Evolutionary conservation across 2,113 vertebrate genomes (phyloP), one percentile per base, ranked within the genome.

Genomic region (Esox niger): DNA sequence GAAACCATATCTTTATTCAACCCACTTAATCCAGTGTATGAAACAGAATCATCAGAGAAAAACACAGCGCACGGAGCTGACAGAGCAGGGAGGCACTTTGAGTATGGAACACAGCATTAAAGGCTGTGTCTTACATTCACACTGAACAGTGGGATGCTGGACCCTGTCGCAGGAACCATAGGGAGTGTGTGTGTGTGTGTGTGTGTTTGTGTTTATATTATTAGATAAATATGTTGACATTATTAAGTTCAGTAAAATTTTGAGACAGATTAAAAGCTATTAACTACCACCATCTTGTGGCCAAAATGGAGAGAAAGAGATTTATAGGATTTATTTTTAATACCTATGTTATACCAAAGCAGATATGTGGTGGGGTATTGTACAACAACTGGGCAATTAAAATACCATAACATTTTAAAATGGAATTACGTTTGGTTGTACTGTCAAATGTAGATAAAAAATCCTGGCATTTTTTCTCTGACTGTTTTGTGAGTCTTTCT

Each of bases 101-200:
- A 56, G 62, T 30, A 65, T 59, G 70, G 69, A 68, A 76, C 64
- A 71, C 52, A 70, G 73, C 43, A 72, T 71, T 74, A 82, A 75
- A 77, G 69, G 47, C 66, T 69, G 71, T 64, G 66, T 74, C 80
- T 77, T 79, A 57, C 71, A 70, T 73, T 56, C 52, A 73, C 52
- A 70, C 64, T 59, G 68, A 71, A 62, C 73, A 70, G 66, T 62
- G 54, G 66, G 27, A 66, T 58, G 69, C 74, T 67, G 74, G 47
- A 52, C 46, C 32, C 58, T 62, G 67, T 64, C 56, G 46, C 32
- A 29, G 60, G 64, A 64, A 70, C 69, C 62, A 65, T 58, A 57
- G 59, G 38, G 69, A 69, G 57, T 55, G 52, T 55, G 52, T 52
- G 52, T 55, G 52, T 55, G 21, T 55, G 52, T 58, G 25, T 30